Evolutionary conservation across 2,113 vertebrate species (phyloP).

Genomic region (Chroicocephalus ridibundus): DNA sequence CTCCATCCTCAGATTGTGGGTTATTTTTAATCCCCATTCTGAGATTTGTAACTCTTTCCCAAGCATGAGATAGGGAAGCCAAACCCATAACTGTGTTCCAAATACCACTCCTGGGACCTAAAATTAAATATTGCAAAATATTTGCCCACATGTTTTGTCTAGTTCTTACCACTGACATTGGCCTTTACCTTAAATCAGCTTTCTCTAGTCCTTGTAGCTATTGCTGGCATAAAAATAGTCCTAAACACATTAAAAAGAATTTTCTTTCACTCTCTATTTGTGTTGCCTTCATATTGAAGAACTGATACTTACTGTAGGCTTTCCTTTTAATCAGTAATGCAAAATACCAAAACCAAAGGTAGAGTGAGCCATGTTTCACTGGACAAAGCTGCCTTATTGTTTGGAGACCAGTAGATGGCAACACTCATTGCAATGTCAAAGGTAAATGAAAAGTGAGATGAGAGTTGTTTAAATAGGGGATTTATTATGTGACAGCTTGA

Average conservation of each 20-base stretch:
- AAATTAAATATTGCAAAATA: slow-evolving; percentile 27
- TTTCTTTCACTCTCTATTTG: not conserved
- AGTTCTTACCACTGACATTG: not conserved
- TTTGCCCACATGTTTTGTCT: not conserved
- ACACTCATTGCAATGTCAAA: slow-evolving; percentile 11
- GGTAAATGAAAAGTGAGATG: not conserved
- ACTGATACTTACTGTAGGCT: not conserved
- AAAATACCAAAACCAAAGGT: not conserved
- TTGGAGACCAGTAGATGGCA: slow-evolving; percentile 66
- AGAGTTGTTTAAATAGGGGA: not conserved
- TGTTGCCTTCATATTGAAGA: not conserved
- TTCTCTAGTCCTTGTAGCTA: not conserved
- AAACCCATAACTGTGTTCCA: not conserved
- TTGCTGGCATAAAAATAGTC: not conserved
- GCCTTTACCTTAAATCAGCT: slow-evolving; percentile 13
- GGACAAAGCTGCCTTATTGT: not conserved
- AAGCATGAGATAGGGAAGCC: not conserved
- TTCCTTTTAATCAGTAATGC: not conserved
- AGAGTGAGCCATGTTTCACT: not conserved
- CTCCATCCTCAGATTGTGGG: not conserved
- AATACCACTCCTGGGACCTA: not conserved
- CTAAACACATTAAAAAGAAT: not conserved
- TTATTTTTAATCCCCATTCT: not conserved
- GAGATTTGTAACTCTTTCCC: not conserved
- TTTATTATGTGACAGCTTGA: not conserved